A percentile compares a stretch with the other conserved stretches of the same genome.
Conservation (phyloP, 2,797 vertebrate genomes). For the Anabas testudineus region DNA sequence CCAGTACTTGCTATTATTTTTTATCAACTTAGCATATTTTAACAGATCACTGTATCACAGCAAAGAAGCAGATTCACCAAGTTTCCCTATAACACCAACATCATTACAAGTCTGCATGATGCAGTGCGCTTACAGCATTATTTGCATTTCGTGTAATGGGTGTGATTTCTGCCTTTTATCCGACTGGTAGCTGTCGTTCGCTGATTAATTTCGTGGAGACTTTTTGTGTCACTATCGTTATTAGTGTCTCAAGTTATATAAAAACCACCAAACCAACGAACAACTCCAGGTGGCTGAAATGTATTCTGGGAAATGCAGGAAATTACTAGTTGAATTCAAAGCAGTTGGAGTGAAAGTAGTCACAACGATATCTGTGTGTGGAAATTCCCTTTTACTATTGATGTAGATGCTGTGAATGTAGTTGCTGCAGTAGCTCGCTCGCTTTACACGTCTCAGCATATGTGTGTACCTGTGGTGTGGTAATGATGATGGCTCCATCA, state of each 20-base stretch:
- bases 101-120: not conserved
- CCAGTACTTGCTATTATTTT: no score
- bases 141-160: slow-evolving; percentile 10
- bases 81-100: not conserved
- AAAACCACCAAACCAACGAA: not conserved
- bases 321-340: not conserved
- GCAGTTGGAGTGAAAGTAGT: not conserved
- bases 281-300: not conserved
- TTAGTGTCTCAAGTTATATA: not conserved
- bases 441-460: not conserved
- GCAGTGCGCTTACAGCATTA: not conserved
- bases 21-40: no score
- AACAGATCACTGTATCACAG: not conserved
- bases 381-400: slow-evolving; percentile 10
- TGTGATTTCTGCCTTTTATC: not conserved
- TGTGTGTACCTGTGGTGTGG: slow-evolving; percentile 91
- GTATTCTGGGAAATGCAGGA: slow-evolving; percentile 2
- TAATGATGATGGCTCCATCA: slow-evolving; percentile 92
- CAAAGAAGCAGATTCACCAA: not conserved
- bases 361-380: fast-evolving
- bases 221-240: slow-evolving; percentile 6
- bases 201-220: not conserved
- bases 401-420: not conserved
- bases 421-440: not conserved
- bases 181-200: not conserved